Base-by-base conservation (phyloP, 1,140 invertebrate genomes). In the Sinonovacula constricta region DNA sequence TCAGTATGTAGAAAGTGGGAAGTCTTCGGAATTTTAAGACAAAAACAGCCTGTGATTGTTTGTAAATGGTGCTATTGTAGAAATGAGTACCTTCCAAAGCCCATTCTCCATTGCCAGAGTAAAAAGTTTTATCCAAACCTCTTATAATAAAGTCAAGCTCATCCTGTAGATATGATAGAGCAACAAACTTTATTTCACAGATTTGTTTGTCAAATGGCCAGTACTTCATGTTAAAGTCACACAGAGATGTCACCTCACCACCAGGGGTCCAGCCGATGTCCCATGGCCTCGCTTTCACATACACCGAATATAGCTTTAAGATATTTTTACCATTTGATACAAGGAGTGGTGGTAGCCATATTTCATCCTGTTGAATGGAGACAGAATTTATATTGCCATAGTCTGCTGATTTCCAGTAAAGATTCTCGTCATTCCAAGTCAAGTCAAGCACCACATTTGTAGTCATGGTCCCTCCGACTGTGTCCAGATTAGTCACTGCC, bases 181-280 rank as follows among this genome's bases (percentile, higher is more conserved):
- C 24, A 18, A 36, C 30, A 15, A 65, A 65, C 12, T 7, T 12
- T 3, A 65, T 45, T 2, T 65, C 62, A 39, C 62, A 65, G 12
- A 39, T 22, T 65, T 65, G 62, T 39, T 39, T 65, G 31, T 65
- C 62, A 65, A 65, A 65, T 2, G 62, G 62, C 62, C 62, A 65
- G 24, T 14, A 65, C 33, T 65, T 36, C 30, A 33, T 65, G 62
- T 65, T 65, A 22, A 65, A 65, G 5, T 65, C 31, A 22, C 62
- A 65, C 2, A 3, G 3, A 65, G 31, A 22, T 34, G 7, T 14
- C 10, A 65, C 3, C 15, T n/a, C 34, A 18, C 7, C 62, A 3
- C 30, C 62, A 31, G 31, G 31, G 3, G 3, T 14, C 24, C 31
- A 39, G 15, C 15, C n/a, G 31, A 5, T n/a, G 22, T 45, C 34